Evolutionary conservation across 2,113 vertebrate genomes (phyloP).

Genomic region (Lynx canadensis): DNA sequence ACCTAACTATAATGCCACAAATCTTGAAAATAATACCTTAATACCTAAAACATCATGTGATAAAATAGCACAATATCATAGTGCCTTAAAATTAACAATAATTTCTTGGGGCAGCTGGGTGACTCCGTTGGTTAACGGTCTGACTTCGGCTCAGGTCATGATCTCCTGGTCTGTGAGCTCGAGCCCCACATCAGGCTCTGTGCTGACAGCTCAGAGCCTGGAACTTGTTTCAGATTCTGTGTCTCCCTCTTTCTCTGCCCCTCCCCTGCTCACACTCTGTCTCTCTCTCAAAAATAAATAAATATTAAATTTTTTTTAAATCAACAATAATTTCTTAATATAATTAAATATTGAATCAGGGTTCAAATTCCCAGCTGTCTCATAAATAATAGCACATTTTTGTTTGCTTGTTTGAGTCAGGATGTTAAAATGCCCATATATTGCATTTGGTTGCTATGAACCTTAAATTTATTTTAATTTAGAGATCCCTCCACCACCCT

Average conservation of each 20-base stretch:
- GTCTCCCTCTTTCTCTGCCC: too few relatives aligned
- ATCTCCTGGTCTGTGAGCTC: too few relatives aligned
- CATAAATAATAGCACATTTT: not conserved
- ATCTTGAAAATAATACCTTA: not conserved
- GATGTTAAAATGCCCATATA: not conserved
- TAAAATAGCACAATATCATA: not conserved
- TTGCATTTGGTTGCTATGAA: not conserved
- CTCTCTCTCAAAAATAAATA: too few relatives aligned
- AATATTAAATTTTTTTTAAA: not conserved
- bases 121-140: too few relatives aligned
- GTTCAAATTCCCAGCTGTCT: slow-evolving; percentile 17
- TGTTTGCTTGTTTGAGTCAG: not conserved
- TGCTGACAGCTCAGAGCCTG: too few relatives aligned
- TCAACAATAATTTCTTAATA: not conserved
- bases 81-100: not conserved
- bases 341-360: not conserved
- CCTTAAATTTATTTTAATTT: not conserved
- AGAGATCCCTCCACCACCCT: not conserved
- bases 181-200: too few relatives aligned
- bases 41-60: not conserved
- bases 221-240: too few relatives aligned
- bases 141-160: too few relatives aligned
- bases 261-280: too few relatives aligned
- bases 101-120: not conserved
- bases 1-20: not conserved